These are phyloP conservation scores for Agelastica alni DNA, from an alignment of 2,888 invertebrate species.

Conservation along the genomic window DNA sequence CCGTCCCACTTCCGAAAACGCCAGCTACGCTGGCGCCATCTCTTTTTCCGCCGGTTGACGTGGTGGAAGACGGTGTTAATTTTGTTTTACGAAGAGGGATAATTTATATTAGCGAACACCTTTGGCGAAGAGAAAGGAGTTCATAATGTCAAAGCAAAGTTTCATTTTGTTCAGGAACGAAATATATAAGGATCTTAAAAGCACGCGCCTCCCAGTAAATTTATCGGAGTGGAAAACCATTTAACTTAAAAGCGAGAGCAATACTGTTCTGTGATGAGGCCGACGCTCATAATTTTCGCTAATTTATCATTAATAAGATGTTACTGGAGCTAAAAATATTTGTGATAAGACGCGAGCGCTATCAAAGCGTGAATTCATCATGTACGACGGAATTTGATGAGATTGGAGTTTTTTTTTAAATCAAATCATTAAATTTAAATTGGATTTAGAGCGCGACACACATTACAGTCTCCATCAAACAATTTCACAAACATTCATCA, in stretches of 20 bases:
- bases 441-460: slow-evolving; percentile 2
- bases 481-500: too few species aligned
- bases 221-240: slow-evolving; percentile 45
- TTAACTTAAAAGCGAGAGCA: slow-evolving; percentile 41
- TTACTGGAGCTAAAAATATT: slow-evolving; percentile 35
- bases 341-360: slow-evolving; percentile 27
- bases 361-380: slow-evolving; percentile 25
- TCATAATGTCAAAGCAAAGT: slow-evolving; percentile 57
- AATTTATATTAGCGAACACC: slow-evolving; percentile 57
- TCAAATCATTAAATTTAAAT: slow-evolving; percentile 15
- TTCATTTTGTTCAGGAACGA: slow-evolving; percentile 53
- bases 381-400: slow-evolving; percentile 18
- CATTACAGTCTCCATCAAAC: too few species aligned
- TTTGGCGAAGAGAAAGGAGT: slow-evolving; percentile 54
- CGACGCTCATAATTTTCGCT: slow-evolving; percentile 38
- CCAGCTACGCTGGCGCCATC: slow-evolving; percentile 3
- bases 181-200: slow-evolving; percentile 50
- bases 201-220: slow-evolving; percentile 38
- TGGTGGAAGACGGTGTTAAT: slow-evolving; percentile 30
- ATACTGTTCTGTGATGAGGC: slow-evolving; percentile 36
- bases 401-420: slow-evolving; percentile 13
- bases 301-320: slow-evolving; percentile 39
- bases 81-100: slow-evolving; percentile 54
- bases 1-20: slow-evolving; percentile 19
- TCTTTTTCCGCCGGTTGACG: slow-evolving; percentile 28